These are phyloP conservation scores for Hucho hucho DNA, from an alignment of 2,113 vertebrate genomes.

Conservation along the genomic window DNA sequence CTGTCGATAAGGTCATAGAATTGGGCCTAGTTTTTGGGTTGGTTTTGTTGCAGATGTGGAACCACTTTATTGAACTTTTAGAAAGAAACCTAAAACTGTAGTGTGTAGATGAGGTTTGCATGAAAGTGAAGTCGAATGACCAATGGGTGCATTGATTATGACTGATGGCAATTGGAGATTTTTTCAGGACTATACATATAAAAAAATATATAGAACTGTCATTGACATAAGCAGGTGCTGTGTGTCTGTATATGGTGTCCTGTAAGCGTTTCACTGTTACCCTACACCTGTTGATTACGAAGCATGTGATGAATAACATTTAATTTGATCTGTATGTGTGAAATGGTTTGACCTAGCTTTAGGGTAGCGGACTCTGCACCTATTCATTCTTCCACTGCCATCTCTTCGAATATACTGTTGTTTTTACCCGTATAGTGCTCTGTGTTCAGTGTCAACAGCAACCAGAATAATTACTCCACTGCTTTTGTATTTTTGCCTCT, in stretches of 20 bases:
- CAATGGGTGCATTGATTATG: neutral
- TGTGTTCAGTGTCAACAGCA: constrained; percentile 32
- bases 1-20: constrained; percentile 19
- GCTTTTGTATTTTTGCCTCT: too few relatives aligned
- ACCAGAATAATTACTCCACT: constrained; percentile 43
- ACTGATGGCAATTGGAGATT: neutral
- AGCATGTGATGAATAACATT: too few relatives aligned
- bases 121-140: neutral
- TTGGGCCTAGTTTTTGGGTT: neutral
- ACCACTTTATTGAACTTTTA: neutral
- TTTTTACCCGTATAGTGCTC: constrained; percentile 48
- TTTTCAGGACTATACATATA: too few relatives aligned
- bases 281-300: too few relatives aligned
- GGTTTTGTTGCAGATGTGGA: neutral
- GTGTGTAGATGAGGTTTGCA: neutral
- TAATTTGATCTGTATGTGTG: constrained; percentile 9
- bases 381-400: constrained; percentile 58
- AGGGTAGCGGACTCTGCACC: constrained; percentile 49
- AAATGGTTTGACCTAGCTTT: constrained; percentile 42
- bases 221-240: neutral
- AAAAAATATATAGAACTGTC: too few relatives aligned
- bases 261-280: too few relatives aligned
- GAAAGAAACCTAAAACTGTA: neutral
- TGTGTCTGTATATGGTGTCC: neutral
- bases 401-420: constrained; percentile 20